These are phyloP conservation scores for Rhombomys opimus DNA, from an alignment of 2,113 vertebrate species.

Conservation along the genomic window DNA sequence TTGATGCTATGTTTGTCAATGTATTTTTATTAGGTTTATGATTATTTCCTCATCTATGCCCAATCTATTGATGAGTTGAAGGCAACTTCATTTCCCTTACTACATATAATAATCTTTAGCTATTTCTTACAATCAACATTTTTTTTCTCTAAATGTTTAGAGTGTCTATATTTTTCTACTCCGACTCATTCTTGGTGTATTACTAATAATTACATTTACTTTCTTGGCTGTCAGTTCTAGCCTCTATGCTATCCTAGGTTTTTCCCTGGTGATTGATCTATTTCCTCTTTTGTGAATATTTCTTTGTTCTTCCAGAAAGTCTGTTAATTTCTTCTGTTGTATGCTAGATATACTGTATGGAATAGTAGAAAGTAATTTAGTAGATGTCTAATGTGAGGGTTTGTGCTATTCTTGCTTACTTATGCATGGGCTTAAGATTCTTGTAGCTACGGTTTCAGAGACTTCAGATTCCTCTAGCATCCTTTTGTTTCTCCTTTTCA, in stretches of 20 bases:
- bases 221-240: neutral
- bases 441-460: neutral
- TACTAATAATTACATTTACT: neutral
- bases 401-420: neutral
- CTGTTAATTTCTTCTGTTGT: neutral
- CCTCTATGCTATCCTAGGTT: neutral
- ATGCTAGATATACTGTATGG: neutral
- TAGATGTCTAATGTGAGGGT: neutral
- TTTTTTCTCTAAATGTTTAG: neutral
- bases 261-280: slow-evolving; percentile 14
- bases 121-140: neutral
- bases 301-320: neutral
- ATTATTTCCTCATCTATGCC: neutral
- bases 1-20: neutral
- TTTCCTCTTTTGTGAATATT: neutral
- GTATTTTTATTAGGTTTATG: neutral
- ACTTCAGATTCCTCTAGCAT: neutral
- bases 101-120: neutral
- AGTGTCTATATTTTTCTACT: neutral
- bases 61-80: neutral
- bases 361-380: neutral
- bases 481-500: neutral
- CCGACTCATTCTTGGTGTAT: neutral
- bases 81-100: slow-evolving; percentile 4
- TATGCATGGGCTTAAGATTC: neutral